These are phyloP conservation scores for Ophion obscuratus DNA, from an alignment of 2,888 invertebrate species.

Conservation along the genomic window DNA sequence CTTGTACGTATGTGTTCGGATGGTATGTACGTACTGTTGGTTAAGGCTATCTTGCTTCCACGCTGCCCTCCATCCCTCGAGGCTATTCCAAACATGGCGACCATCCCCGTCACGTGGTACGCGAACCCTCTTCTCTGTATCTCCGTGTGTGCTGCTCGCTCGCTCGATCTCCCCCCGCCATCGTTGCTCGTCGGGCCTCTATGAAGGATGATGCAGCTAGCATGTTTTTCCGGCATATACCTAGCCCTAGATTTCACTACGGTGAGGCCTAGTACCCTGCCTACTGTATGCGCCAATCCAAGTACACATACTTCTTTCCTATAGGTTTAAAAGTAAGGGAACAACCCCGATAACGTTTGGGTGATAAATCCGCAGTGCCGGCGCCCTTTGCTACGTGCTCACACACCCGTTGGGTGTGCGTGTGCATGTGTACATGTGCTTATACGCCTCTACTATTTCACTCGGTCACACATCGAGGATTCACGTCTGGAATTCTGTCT, in stretches of 20 bases:
- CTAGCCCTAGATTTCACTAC: conserved; percentile 28
- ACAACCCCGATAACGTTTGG: conserved; percentile 9
- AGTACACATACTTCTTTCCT: background rate
- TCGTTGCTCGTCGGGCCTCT: conserved; percentile 58
- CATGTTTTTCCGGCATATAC: conserved; percentile 53
- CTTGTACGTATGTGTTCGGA: conserved; percentile 16
- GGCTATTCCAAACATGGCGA: conserved; percentile 78
- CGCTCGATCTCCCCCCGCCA: conserved; percentile 10
- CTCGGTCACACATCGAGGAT: conserved; percentile 34
- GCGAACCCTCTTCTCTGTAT: conserved; percentile 52
- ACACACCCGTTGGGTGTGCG: background rate
- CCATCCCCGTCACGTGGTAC: conserved; percentile 74
- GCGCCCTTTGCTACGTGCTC: conserved; percentile 5
- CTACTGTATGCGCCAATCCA: conserved; percentile 23
- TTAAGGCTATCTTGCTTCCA: conserved; percentile 20
- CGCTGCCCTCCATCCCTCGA: conserved; percentile 37
- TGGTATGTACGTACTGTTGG: conserved; percentile 4
- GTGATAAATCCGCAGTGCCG: background rate
- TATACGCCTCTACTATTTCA: conserved; percentile 11
- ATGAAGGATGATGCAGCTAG: conserved; percentile 59
- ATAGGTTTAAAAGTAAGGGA: background rate
- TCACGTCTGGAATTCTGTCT: conserved; percentile 48
- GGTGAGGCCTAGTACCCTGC: conserved; percentile 13
- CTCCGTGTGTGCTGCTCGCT: conserved; percentile 41
- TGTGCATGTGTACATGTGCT: background rate